Conservation (phyloP, 1,140 invertebrate species). For the Aricia agestis region DNA sequence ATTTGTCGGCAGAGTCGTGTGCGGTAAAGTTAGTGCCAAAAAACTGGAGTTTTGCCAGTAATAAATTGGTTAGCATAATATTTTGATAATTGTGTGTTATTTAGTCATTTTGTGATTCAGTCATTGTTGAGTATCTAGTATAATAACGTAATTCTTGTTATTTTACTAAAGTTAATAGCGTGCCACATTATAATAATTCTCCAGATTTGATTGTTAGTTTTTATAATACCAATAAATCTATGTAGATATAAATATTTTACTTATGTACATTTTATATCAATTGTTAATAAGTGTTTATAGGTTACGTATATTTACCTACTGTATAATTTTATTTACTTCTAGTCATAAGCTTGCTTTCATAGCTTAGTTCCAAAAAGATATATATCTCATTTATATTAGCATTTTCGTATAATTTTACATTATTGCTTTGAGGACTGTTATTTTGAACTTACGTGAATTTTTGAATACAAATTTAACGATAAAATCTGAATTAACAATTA, state of each 20-base stretch:
- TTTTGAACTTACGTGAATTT: not conserved
- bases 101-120: not conserved
- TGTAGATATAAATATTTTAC: not conserved
- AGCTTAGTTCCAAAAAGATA: not conserved
- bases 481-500: not conserved
- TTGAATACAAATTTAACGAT: not conserved
- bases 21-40: too few species aligned
- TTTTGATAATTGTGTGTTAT: not conserved
- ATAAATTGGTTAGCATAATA: not conserved
- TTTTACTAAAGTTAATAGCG: not conserved
- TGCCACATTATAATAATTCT: not conserved
- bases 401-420: not conserved
- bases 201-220: not conserved
- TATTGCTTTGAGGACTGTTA: not conserved
- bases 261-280: not conserved
- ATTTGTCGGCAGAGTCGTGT: too few species aligned
- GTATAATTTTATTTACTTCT: too few species aligned
- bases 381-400: not conserved
- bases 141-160: not conserved
- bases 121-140: not conserved
- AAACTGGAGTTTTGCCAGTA: not conserved
- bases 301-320: too few species aligned
- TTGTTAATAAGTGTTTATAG: not conserved
- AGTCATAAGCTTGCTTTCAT: not conserved
- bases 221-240: not conserved